Evolutionary conservation across 35 echinoderm and acorn worm genomes (phyloP).

Genomic region (Nesometra sesokonis): DNA sequence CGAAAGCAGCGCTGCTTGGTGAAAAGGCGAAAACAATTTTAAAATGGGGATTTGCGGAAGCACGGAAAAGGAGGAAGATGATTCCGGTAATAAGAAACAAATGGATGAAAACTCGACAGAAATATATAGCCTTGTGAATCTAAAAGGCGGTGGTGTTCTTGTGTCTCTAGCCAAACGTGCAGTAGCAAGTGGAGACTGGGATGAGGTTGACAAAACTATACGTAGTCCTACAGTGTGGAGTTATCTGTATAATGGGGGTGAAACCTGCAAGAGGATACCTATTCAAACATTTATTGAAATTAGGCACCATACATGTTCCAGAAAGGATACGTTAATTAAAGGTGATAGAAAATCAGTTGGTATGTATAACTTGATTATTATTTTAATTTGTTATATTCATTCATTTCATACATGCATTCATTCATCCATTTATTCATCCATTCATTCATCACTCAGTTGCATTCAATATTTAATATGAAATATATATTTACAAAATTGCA

Average conservation of each 20-base stretch:
- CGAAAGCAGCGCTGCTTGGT: too few species aligned
- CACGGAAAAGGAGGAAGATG: slow-evolving; percentile 9
- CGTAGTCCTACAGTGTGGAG: slow-evolving; percentile 24
- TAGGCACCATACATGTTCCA: slow-evolving; percentile 38
- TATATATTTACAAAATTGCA: too few species aligned
- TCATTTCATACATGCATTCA: too few species aligned
- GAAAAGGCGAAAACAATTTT: too few species aligned
- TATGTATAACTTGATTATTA: too few species aligned
- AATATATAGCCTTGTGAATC: slow-evolving; percentile 53
- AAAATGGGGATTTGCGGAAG: slow-evolving; percentile 39
- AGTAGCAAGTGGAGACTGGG: slow-evolving; percentile 13
- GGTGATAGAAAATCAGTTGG: not conserved
- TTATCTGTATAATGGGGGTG: slow-evolving; percentile 69
- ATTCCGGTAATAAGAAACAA: slow-evolving; percentile 49
- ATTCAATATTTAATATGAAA: too few species aligned
- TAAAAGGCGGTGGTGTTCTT: slow-evolving; percentile 61
- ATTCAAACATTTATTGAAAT: slow-evolving; percentile 40
- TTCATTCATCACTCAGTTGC: too few species aligned
- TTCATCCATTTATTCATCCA: too few species aligned
- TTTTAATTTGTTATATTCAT: too few species aligned
- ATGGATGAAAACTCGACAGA: slow-evolving; percentile 36
- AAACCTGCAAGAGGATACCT: slow-evolving; percentile 25
- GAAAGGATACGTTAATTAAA: not conserved
- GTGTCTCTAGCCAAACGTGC: slow-evolving; percentile 43
- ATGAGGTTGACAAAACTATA: slow-evolving; percentile 44